Percentiles rank a stretch among this genome's conserved stretches.
Evolutionary conservation across 30 jellyfish, hydroid and myxozoan species (phyloP).

Genomic region (Cassiopea andromeda): DNA sequence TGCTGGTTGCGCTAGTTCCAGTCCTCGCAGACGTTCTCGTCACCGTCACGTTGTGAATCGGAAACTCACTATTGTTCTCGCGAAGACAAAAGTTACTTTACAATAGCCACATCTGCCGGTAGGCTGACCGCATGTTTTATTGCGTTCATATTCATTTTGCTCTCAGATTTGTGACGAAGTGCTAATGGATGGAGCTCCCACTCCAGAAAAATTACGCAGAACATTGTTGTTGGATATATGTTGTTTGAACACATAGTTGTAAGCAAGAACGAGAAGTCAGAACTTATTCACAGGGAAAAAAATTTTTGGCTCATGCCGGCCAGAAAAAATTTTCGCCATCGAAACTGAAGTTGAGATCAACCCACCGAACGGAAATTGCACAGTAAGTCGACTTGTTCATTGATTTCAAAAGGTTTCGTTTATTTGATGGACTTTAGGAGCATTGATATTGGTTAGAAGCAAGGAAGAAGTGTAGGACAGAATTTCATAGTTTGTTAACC

Average conservation of each 20-base stretch:
- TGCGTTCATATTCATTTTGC: constrained; percentile 39
- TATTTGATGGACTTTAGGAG: not conserved
- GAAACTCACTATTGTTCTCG: too few relatives aligned
- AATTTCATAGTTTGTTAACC: not conserved
- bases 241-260: not conserved
- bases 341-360: not conserved
- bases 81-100: constrained; percentile 62
- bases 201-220: not conserved
- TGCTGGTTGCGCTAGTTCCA: too few relatives aligned
- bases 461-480: constrained; percentile 17
- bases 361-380: not conserved
- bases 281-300: not conserved
- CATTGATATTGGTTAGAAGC: not conserved
- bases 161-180: constrained; percentile 40
- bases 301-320: not conserved
- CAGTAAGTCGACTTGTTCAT: not conserved
- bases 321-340: not conserved
- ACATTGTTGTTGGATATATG: not conserved
- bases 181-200: not conserved
- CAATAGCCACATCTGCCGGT: constrained; percentile 88
- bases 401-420: not conserved
- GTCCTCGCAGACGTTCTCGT: too few relatives aligned
- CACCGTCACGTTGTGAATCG: too few relatives aligned
- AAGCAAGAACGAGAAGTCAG: not conserved
- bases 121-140: constrained; percentile 71